Evolutionary conservation across 2,888 invertebrate genomes (phyloP).

Genomic region (Plusia festucae): DNA sequence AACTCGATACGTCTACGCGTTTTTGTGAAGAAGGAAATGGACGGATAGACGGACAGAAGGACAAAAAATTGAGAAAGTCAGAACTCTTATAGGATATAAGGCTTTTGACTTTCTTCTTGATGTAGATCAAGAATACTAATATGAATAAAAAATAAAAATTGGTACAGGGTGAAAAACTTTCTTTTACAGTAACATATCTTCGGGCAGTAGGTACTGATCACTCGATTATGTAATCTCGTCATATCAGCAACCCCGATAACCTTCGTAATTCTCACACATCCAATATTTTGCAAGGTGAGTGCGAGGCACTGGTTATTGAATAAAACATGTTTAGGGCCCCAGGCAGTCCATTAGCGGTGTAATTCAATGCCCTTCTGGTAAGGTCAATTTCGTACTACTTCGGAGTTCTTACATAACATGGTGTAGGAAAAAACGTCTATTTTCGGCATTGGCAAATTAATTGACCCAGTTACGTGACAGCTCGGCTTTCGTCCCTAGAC

Average conservation of each 20-base stretch:
- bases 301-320: conserved; percentile 27
- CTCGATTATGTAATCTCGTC: background rate
- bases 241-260: background rate
- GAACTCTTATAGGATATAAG: too few species aligned
- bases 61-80: too few species aligned
- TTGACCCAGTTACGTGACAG: conserved; percentile 48
- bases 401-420: conserved; percentile 21
- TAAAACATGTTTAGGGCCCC: conserved; percentile 36
- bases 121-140: too few species aligned
- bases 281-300: conserved; percentile 22
- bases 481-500: conserved; percentile 40
- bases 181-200: background rate
- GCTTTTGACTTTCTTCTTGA: too few species aligned
- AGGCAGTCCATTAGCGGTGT: conserved; percentile 51
- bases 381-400: conserved; percentile 53
- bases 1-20: too few species aligned
- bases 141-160: too few species aligned
- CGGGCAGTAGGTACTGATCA: background rate
- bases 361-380: conserved; percentile 47
- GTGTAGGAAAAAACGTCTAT: conserved; percentile 41
- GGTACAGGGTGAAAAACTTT: too few species aligned
- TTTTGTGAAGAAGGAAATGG: too few species aligned
- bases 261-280: conserved; percentile 9
- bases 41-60: too few species aligned
- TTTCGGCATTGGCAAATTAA: conserved; percentile 48